Base-by-base conservation (phyloP, 1,140 invertebrate species). In the Oreohelix idahoensis region DNA sequence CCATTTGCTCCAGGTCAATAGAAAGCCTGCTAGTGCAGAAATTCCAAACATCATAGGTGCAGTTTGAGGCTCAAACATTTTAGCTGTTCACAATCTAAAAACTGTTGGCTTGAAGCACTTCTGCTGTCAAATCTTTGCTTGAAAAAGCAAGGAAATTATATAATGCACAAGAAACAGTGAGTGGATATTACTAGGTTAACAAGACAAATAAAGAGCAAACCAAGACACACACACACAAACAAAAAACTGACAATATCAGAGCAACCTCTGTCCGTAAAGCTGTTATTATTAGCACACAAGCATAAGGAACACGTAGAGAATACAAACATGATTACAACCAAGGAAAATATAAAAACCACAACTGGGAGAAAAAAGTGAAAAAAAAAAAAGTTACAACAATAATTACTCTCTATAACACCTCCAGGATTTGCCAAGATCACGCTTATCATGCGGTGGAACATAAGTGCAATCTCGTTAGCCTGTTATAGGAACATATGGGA, bases 401-500 rank as follows among this genome's bases (percentile, higher is more conserved):
- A 84, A 76, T 84, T 80, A 84, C 83, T 74, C 74, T 84, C 76
- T 51, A 69, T 83, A 75, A 45, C 75, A 71, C 81, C 71, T 29
- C 38, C 49, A 63, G 66, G 75, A 81, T 85, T 85, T 82, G 89
- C 85, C 84, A 89, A 90, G 88, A 92, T 90, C 86, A 95, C 92
- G 87, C 94, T 94, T 92, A 95, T 94, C 83, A 95, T 93, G 89
- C 95, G 94, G 90, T 95, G 95, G 88, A 95, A 91, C 86, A 93
- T 92, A 89, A 94, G 93, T 85, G 93, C 93, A 89, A 94, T 93
- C 87, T 93, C 89, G 88, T 91, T 92, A 88, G 94, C 94, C 95
- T 95, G 93, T 79, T 66, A 74, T 83, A 35, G 81, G 73, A 81
- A 86, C 80, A 66, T 13, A 66, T 66, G 29, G 82, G 86, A 84